Percentiles rank a stretch among this genome's conserved stretches.
phyloP scores from a whole-genome alignment of 2,113 vertebrate genomes.

The Picathartes gymnocephalus region DNA sequence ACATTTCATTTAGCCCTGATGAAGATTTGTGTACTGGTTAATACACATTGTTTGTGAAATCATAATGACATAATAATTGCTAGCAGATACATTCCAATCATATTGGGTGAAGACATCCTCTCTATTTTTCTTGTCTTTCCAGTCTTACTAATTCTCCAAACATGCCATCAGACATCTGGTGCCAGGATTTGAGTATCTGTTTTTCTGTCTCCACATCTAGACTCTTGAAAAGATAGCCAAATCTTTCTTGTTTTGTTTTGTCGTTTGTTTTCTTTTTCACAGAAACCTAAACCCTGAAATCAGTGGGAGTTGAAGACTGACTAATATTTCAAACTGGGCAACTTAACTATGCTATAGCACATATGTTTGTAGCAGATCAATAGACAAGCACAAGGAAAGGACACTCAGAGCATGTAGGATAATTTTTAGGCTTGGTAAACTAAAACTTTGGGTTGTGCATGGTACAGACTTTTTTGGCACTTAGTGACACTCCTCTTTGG shows the following conservation, averaged over 20 bases:
- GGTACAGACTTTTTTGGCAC: background rate
- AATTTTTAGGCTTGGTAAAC: background rate
- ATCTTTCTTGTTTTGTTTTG: background rate
- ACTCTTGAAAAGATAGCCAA: background rate
- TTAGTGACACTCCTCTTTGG: background rate
- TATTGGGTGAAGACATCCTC: background rate
- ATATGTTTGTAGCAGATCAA: background rate
- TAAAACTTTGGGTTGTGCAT: background rate
- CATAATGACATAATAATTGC: slow-evolving; percentile 29
- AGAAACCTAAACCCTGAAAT: background rate
- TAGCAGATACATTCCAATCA: slow-evolving; percentile 12
- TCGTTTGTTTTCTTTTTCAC: background rate
- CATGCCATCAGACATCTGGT: background rate
- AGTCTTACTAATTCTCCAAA: slow-evolving; percentile 13
- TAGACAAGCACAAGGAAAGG: background rate
- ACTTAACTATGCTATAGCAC: background rate
- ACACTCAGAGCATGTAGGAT: background rate
- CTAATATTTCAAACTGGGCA: background rate
- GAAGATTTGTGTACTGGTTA: background rate
- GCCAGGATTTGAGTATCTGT: background rate
- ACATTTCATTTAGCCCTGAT: slow-evolving; percentile 5
- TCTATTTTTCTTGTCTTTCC: slow-evolving; percentile 19
- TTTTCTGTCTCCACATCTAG: slow-evolving; percentile 9
- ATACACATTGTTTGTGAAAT: background rate
- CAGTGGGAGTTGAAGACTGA: background rate